Evolutionary conservation across 2,113 vertebrate genomes (phyloP).

Genomic region (Stigmatopora nigra): DNA sequence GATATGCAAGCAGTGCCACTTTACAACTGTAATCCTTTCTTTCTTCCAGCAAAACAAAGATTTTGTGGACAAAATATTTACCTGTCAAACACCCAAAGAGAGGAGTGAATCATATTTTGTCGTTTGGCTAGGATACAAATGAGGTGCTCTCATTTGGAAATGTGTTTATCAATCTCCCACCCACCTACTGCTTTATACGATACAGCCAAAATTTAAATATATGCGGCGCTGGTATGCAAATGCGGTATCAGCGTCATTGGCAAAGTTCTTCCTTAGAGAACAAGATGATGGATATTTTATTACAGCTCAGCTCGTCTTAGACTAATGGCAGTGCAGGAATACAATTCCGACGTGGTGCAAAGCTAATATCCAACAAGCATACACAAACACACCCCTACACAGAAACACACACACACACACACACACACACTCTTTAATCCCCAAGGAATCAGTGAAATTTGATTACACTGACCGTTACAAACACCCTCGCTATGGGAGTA

Average conservation of each 20-base stretch:
- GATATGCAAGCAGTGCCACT: background rate
- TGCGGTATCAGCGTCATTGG: slow-evolving; percentile 38
- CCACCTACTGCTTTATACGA: slow-evolving; percentile 10
- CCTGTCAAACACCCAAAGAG: slow-evolving; percentile 14
- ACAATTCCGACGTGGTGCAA: slow-evolving; percentile 47
- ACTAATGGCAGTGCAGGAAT: slow-evolving; percentile 61
- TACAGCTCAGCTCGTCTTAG: slow-evolving; percentile 52
- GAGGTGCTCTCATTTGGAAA: slow-evolving; percentile 9
- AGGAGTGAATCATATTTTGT: slow-evolving; percentile 13
- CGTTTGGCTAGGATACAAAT: slow-evolving; percentile 20
- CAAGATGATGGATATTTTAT: slow-evolving; percentile 61
- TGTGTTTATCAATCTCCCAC: slow-evolving; percentile 21
- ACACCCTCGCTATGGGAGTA: slow-evolving; percentile 60
- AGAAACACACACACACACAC: slow-evolving; percentile 11
- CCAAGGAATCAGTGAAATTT: slow-evolving; percentile 60
- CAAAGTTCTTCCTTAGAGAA: slow-evolving; percentile 47
- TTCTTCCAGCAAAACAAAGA: slow-evolving; percentile 3
- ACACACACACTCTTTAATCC: slow-evolving; percentile 58
- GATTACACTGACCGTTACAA: slow-evolving; percentile 68
- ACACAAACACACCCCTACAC: too few relatives aligned
- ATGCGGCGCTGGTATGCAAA: slow-evolving; percentile 50
- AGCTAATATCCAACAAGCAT: slow-evolving; percentile 50
- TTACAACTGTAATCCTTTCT: background rate
- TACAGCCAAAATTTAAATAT: slow-evolving; percentile 46
- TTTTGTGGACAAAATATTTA: slow-evolving; percentile 15